These are phyloP conservation scores for Ginglymostoma cirratum DNA, from an alignment of 2,113 vertebrate genomes.

Conservation along the genomic window DNA sequence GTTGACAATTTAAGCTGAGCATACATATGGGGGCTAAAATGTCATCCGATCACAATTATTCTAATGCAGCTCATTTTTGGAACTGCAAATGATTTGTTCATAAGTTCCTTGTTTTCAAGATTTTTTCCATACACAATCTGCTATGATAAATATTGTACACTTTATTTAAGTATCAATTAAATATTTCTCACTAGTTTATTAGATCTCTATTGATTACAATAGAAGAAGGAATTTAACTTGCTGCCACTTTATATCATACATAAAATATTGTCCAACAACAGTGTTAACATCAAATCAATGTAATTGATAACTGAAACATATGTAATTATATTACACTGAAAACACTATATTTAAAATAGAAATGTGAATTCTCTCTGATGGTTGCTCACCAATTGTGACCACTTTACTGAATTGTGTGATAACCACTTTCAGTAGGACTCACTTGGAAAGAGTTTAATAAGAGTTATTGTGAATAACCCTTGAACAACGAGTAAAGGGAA, in stretches of 20 bases:
- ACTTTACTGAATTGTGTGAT: conserved; percentile 5
- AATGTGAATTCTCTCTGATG: not conserved
- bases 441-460: not conserved
- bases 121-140: not conserved
- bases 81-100: not conserved
- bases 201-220: not conserved
- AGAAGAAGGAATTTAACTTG: not conserved
- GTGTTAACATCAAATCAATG: not conserved
- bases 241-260: not conserved
- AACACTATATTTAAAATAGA: conserved; percentile 16
- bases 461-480: not conserved
- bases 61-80: not conserved
- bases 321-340: conserved; percentile 24
- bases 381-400: not conserved
- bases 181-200: not conserved
- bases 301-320: conserved; percentile 28
- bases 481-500: not conserved
- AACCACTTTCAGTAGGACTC: not conserved
- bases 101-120: not conserved
- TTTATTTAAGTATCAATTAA: not conserved
- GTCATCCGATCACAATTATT: not conserved
- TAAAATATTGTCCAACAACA: not conserved
- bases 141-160: not conserved
- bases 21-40: not conserved
- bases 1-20: not conserved